phyloP scores from a whole-genome alignment of 1,140 invertebrate species.

The Zaprionus taronus region DNA sequence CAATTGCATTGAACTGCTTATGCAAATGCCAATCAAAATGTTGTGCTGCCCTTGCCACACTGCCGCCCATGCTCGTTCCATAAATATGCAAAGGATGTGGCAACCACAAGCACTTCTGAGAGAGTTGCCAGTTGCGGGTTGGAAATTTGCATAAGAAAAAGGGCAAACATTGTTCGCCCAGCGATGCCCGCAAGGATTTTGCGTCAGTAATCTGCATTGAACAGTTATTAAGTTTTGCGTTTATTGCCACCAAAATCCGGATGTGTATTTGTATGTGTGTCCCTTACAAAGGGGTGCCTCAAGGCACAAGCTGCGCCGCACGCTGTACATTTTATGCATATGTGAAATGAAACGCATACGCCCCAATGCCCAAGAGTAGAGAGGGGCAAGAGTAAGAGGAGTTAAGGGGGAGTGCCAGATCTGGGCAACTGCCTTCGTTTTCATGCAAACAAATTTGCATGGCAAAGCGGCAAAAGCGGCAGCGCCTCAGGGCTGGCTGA shows the following conservation, averaged over 20 bases:
- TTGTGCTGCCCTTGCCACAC: constrained; percentile 37
- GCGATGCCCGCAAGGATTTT: constrained; percentile 6
- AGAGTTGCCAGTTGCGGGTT: constrained; percentile 18
- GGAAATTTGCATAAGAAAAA: constrained; percentile 47
- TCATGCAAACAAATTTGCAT: constrained; percentile 79
- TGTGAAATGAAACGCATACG: constrained; percentile 73
- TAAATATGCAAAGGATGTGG: constrained; percentile 43
- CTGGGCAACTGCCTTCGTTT: constrained; percentile 64
- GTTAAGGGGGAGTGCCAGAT: constrained; percentile 1
- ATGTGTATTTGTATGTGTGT: neutral
- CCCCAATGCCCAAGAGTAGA: constrained; percentile 45
- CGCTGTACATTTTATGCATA: constrained; percentile 59
- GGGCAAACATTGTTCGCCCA: constrained; percentile 48
- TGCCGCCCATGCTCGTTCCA: constrained; percentile 9
- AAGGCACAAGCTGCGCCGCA: neutral
- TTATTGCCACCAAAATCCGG: constrained; percentile 49
- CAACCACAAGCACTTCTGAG: constrained; percentile 37
- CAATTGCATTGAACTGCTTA: constrained; percentile 80
- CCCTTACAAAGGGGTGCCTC: constrained; percentile 16
- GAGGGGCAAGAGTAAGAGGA: neutral
- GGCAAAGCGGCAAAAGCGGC: constrained; percentile 72
- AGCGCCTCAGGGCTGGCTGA: constrained; percentile 50
- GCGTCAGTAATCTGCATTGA: constrained; percentile 71
- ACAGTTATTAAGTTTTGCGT: constrained; percentile 73
- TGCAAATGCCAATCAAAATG: constrained; percentile 81